Evolutionary conservation across 2,888 invertebrate species (phyloP).

Genomic region (Nemurella pictetii): DNA sequence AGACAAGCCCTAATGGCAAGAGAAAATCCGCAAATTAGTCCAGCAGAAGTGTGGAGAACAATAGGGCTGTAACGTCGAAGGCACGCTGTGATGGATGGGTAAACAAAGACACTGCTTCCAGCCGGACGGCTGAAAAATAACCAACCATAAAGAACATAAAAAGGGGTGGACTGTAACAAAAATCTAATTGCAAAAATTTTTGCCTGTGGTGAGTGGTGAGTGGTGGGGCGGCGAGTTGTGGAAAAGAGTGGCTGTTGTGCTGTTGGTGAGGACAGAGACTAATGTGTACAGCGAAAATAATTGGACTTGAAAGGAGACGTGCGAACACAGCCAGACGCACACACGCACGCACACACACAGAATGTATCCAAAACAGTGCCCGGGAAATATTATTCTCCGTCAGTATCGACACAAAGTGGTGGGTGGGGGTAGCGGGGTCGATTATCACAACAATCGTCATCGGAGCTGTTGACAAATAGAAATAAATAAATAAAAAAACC

Average conservation of each 20-base stretch:
- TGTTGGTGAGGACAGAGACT: constrained; percentile 1
- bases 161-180: constrained; percentile 13
- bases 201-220: constrained; percentile 22
- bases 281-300: constrained; percentile 5
- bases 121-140: constrained; percentile 22
- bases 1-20: constrained; percentile 23
- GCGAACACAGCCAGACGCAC: too few species aligned
- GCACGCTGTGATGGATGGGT: constrained; percentile 3
- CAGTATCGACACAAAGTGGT: neutral
- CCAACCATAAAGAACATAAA: constrained; percentile 26
- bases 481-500: too few species aligned
- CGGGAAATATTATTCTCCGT: neutral
- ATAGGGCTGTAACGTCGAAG: constrained; percentile 2
- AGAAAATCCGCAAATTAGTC: constrained; percentile 26
- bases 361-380: neutral
- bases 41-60: constrained; percentile 1
- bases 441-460: neutral
- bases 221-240: constrained; percentile 19
- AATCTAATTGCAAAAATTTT: constrained; percentile 28
- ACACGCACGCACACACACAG: too few species aligned
- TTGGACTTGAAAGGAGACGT: neutral
- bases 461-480: too few species aligned
- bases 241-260: neutral
- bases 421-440: too few species aligned
- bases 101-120: constrained; percentile 3